These are phyloP conservation scores for Aythya fuligula DNA, from an alignment of 2,797 vertebrate genomes.

Conservation along the genomic window DNA sequence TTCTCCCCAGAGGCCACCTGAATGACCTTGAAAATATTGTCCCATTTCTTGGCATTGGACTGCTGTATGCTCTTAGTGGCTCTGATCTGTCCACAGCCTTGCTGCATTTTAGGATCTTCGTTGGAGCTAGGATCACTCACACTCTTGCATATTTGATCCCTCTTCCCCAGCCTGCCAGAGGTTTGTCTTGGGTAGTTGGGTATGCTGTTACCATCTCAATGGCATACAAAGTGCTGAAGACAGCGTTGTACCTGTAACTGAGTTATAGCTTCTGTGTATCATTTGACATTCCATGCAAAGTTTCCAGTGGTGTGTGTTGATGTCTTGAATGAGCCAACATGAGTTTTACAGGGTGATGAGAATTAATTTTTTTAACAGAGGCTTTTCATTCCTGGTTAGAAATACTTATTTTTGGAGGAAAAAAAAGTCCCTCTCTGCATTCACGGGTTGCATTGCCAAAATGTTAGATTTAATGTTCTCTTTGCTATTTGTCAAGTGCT, in stretches of 20 bases:
- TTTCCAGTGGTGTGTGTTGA: neutral
- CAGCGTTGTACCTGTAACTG: slow-evolving; percentile 69
- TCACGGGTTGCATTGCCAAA: slow-evolving; percentile 11
- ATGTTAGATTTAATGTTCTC: slow-evolving; percentile 39
- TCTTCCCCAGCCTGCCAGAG: slow-evolving; percentile 89
- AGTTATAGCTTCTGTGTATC: rapidly evolving
- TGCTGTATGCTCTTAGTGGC: slow-evolving; percentile 87
- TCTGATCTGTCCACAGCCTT: slow-evolving; percentile 83
- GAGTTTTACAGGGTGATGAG: neutral
- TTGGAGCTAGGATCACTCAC: slow-evolving; percentile 83
- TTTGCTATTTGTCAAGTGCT: slow-evolving; percentile 39
- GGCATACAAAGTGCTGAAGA: slow-evolving; percentile 82
- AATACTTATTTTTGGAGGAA: neutral
- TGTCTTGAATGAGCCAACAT: neutral
- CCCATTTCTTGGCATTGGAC: slow-evolving; percentile 88
- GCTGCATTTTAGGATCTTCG: slow-evolving; percentile 89
- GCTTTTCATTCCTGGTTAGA: slow-evolving; percentile 25
- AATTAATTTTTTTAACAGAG: neutral
- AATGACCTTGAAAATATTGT: slow-evolving; percentile 94
- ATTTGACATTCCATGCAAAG: rapidly evolving
- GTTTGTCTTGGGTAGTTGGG: slow-evolving; percentile 76
- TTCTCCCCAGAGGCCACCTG: slow-evolving; percentile 84
- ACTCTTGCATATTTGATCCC: slow-evolving; percentile 82
- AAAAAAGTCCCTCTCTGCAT: neutral
- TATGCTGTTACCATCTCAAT: slow-evolving; percentile 84